A percentile compares a stretch with the other conserved stretches of the same genome.
These are phyloP conservation scores for Temnothorax rugatulus DNA, from an alignment of 2,888 invertebrate species.

Conservation along the genomic window DNA sequence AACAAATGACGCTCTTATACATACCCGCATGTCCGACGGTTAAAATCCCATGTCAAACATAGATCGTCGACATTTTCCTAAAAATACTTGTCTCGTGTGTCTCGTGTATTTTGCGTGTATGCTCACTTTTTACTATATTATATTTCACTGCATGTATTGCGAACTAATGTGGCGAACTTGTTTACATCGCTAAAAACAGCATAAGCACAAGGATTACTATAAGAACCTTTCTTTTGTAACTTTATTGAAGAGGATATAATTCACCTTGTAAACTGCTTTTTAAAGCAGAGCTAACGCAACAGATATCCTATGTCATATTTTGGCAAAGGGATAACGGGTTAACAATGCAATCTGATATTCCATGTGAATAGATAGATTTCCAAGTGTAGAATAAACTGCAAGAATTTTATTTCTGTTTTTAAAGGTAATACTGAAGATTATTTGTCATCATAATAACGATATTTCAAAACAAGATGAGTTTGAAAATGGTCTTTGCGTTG, in stretches of 20 bases:
- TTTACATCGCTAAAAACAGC: constrained; percentile 52
- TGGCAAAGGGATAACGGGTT: neutral
- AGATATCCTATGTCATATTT: neutral
- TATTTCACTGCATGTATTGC: constrained; percentile 16
- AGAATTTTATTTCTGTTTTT: neutral
- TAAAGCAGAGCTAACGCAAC: constrained; percentile 27
- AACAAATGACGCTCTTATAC: neutral
- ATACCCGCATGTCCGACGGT: neutral
- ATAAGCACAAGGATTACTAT: constrained; percentile 32
- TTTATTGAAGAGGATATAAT: constrained; percentile 35
- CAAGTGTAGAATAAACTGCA: neutral
- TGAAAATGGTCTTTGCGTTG: neutral
- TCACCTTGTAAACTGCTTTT: constrained; percentile 22
- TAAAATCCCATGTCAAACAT: neutral
- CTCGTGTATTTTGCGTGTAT: neutral
- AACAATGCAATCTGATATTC: neutral
- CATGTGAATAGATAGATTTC: constrained; percentile 10
- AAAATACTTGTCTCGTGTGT: neutral
- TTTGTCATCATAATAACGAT: neutral
- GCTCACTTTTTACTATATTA: constrained; percentile 34
- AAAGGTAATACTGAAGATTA: neutral
- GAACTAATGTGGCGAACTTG: constrained; percentile 47
- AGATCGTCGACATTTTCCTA: neutral
- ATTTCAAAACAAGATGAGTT: constrained; percentile 35
- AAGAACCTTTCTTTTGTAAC: constrained; percentile 43